These are phyloP conservation scores for Pycnomerus fuliginosus DNA, from an alignment of 2,888 invertebrate species.

Conservation along the genomic window DNA sequence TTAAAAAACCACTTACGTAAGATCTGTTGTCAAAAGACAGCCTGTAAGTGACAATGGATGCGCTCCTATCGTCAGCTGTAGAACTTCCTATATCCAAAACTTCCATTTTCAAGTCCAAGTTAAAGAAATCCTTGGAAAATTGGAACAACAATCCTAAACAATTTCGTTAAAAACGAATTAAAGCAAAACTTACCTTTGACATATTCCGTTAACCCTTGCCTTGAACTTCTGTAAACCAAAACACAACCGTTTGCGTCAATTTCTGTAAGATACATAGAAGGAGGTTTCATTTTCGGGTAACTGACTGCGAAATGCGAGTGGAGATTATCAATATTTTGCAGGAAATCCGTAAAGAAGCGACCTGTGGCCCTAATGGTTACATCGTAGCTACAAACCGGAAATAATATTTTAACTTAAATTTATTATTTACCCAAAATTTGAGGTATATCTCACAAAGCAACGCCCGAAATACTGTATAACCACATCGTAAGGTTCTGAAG, in stretches of 20 bases:
- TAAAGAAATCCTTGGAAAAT: conserved; percentile 81
- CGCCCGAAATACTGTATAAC: conserved; percentile 87
- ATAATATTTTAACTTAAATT: too few relatives aligned
- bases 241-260: conserved; percentile 83
- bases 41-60: conserved; percentile 66
- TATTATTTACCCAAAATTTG: conserved; percentile 77
- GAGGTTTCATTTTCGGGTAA: conserved; percentile 91
- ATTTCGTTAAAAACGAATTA: too few relatives aligned
- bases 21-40: conserved; percentile 85
- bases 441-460: conserved; percentile 88
- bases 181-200: conserved; percentile 65
- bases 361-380: conserved; percentile 85
- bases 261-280: conserved; percentile 87
- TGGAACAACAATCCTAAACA: too few relatives aligned
- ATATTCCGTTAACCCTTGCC: conserved; percentile 80
- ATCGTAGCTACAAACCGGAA: conserved; percentile 64
- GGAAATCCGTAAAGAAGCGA: conserved; percentile 85
- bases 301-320: conserved; percentile 90
- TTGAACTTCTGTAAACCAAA: conserved; percentile 79
- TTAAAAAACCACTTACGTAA: conserved; percentile 68
- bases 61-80: conserved; percentile 53
- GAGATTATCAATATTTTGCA: conserved; percentile 89
- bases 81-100: conserved; percentile 65
- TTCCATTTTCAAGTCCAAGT: conserved; percentile 68
- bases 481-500: conserved; percentile 66